Base-by-base conservation (phyloP, 2,888 invertebrate species). In the Nomada ferruginata region DNA sequence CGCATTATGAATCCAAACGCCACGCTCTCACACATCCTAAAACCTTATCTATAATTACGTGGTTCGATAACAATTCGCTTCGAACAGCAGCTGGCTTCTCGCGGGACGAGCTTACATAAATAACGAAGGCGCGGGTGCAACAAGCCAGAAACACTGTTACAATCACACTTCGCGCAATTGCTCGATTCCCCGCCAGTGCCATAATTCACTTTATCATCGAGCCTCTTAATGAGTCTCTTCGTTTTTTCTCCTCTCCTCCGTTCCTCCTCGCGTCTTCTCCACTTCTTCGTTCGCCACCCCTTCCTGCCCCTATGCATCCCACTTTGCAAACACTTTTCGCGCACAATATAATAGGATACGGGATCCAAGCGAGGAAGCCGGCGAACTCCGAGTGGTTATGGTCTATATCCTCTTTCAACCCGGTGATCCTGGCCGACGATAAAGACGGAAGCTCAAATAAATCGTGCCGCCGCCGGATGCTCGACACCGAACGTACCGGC, bases 381-480 rank as follows among this genome's bases (percentile, higher is more conserved):
- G 87, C 82, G 81, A 84, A 85, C 87, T 88, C 85, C 88, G 88
- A 90, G 86, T 86, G 89, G 90, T 91, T 91, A 90, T 90, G 91
- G 89, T 91, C 91, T 91, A 89, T 90, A 91, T 89, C 87, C 89
- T 85, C 85, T 83, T 87, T 87, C 83, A 80, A 36, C 78, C 82
- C 44, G 88, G 71, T 85, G 91, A 91, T 91, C 87, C 85, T 85
- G 85, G 79, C 60, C 79, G 61, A 83, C 89, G 91, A 91, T 91
- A 91, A 89, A 89, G 89, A 89, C 91, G 91, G 91, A 91, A 91
- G 91, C 91, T 90, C 87, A 89, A 91, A 91, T 91, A 91, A 91
- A 91, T 91, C 90, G 90, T 88, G 74, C 81, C 77, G 78, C 84
- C 88, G 89, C 91, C 91, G 91, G 91, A 91, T 91, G 91, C 88